Percentiles rank a stretch among this genome's conserved stretches.
These are phyloP conservation scores for Aproaerema taeniolella DNA, from an alignment of 2,888 invertebrate species.

Conservation along the genomic window DNA sequence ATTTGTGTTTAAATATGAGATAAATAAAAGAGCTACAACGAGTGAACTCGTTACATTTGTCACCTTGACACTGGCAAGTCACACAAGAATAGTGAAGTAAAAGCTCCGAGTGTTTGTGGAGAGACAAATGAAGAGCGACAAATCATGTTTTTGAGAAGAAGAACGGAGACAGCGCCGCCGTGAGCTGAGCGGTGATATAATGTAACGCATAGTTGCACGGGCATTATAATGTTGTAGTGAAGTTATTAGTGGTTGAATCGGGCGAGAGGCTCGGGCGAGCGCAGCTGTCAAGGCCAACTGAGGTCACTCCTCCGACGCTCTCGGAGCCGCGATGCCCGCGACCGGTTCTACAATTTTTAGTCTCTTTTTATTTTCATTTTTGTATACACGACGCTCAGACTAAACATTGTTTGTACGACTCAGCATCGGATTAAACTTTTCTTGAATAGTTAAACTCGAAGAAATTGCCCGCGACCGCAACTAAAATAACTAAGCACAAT, in stretches of 20 bases:
- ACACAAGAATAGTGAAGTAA: not conserved
- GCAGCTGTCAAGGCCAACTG: constrained; percentile 76
- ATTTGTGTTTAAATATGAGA: too few relatives aligned
- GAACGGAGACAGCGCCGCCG: constrained; percentile 24
- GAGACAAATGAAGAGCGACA: constrained; percentile 49
- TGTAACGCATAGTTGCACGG: constrained; percentile 64
- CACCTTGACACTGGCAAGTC: constrained; percentile 9
- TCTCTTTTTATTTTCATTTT: constrained; percentile 77
- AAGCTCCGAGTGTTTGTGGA: constrained; percentile 17
- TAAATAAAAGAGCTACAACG: too few relatives aligned
- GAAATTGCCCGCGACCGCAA: not conserved
- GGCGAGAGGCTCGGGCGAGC: constrained; percentile 55
- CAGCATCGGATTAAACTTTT: constrained; percentile 69
- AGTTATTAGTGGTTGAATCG: constrained; percentile 72
- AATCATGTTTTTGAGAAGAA: constrained; percentile 55
- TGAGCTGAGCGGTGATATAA: constrained; percentile 35
- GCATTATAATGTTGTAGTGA: constrained; percentile 67
- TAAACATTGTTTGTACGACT: constrained; percentile 75
- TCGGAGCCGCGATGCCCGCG: constrained; percentile 65
- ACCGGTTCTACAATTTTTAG: constrained; percentile 76
- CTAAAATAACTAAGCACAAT: not conserved
- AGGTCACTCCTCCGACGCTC: constrained; percentile 75
- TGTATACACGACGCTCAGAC: constrained; percentile 73
- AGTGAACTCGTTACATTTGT: too few relatives aligned
- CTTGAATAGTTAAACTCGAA: constrained; percentile 44